phyloP scores from a whole-genome alignment of 2,888 invertebrate species.

The Tetropium fuscum region DNA sequence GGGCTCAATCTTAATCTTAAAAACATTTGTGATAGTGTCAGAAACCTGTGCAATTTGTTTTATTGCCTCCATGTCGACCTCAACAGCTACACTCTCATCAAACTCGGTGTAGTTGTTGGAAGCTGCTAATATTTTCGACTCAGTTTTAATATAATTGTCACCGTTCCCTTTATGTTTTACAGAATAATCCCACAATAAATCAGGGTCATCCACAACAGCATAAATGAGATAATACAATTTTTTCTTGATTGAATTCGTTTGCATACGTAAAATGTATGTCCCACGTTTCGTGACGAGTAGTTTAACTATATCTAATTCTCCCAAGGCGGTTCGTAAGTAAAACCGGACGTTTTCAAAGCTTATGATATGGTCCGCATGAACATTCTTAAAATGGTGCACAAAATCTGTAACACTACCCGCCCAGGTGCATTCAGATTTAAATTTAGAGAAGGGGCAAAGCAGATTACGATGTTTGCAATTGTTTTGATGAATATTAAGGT shows the following conservation, averaged over 20 bases:
- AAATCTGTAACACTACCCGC: slow-evolving; percentile 51
- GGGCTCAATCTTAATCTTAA: slow-evolving; percentile 47
- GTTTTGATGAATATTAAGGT: slow-evolving; percentile 45
- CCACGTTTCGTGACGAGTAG: slow-evolving; percentile 52
- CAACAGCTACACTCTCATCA: slow-evolving; percentile 45
- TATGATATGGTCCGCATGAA: slow-evolving; percentile 54
- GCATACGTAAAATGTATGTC: slow-evolving; percentile 52
- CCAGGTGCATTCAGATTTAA: slow-evolving; percentile 47
- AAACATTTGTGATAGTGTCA: slow-evolving; percentile 47
- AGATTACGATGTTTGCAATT: slow-evolving; percentile 49
- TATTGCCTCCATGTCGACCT: slow-evolving; percentile 52
- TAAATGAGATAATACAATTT: slow-evolving; percentile 54
- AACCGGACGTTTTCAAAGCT: slow-evolving; percentile 51
- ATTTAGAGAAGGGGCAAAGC: slow-evolving; percentile 48
- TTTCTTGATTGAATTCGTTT: slow-evolving; percentile 44
- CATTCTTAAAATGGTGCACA: slow-evolving; percentile 52
- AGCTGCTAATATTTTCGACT: slow-evolving; percentile 49
- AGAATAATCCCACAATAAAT: slow-evolving; percentile 48
- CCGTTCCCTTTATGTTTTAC: slow-evolving; percentile 56
- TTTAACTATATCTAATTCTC: slow-evolving; percentile 47
- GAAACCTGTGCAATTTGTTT: slow-evolving; percentile 51
- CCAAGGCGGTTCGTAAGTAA: slow-evolving; percentile 51
- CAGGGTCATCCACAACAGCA: slow-evolving; percentile 52
- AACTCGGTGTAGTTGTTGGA: slow-evolving; percentile 43
- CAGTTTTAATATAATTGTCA: slow-evolving; percentile 54